Evolutionary conservation across 2,888 invertebrate species (phyloP).

Genomic region (Neria commutata): DNA sequence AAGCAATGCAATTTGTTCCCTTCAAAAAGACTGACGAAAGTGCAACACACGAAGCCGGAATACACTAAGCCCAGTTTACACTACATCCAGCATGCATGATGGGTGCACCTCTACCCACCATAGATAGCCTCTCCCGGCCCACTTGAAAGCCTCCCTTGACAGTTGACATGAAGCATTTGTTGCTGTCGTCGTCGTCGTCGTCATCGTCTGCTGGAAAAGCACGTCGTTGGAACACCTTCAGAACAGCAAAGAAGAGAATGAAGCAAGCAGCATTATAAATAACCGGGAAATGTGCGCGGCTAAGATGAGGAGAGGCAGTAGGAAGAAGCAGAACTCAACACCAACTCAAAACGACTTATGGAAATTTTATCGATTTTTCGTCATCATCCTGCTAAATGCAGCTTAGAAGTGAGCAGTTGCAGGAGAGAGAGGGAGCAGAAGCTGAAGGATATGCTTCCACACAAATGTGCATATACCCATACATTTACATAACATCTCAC

Average conservation of each 20-base stretch:
- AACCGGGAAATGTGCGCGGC: not conserved
- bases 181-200: conserved; percentile 6
- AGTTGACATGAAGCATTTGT: conserved; percentile 8
- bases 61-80: conserved; percentile 3
- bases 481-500: no score
- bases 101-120: not conserved
- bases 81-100: not conserved
- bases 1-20: conserved; percentile 14
- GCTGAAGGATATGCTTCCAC: not conserved
- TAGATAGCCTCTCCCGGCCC: not conserved
- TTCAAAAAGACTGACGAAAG: conserved; percentile 11
- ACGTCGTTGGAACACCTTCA: conserved; percentile 4
- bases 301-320: no score
- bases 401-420: not conserved
- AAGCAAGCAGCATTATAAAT: not conserved
- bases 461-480: no score
- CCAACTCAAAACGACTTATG: conserved; percentile 6
- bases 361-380: conserved; percentile 23
- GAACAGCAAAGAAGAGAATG: not conserved
- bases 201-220: not conserved
- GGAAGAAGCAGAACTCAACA: conserved; percentile 3
- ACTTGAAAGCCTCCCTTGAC: not conserved
- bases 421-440: not conserved
- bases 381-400: conserved; percentile 8
- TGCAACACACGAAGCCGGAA: no score